phyloP scores from a whole-genome alignment of 2,888 invertebrate species.

The Tenthredo distinguenda region DNA sequence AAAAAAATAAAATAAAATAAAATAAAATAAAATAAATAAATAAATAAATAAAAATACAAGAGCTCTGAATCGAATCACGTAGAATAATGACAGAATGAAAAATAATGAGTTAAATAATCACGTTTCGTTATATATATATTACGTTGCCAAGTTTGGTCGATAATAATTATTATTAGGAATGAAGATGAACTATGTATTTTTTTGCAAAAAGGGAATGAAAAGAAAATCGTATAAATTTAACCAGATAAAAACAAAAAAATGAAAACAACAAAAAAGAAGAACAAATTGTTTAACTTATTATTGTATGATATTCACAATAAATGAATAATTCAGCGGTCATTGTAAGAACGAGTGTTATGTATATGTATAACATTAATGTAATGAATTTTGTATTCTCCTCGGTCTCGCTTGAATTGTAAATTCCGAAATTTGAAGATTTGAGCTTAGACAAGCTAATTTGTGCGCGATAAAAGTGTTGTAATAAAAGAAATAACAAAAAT shows the following conservation, averaged over 20 bases:
- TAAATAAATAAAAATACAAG: not conserved
- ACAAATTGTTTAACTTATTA: conserved; percentile 68
- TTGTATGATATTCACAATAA: conserved; percentile 69
- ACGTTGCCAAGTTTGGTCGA: conserved; percentile 48
- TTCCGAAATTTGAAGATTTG: not conserved
- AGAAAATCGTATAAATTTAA: not conserved
- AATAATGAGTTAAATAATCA: conserved; percentile 44
- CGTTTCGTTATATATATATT: conserved; percentile 43
- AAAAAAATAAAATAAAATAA: not conserved
- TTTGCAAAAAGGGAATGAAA: conserved; percentile 53
- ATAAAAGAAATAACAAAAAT: not conserved
- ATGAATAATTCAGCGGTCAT: conserved; percentile 62
- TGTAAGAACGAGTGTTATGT: conserved; percentile 50
- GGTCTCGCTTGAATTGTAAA: conserved; percentile 20
- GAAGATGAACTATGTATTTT: conserved; percentile 47
- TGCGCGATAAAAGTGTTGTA: conserved; percentile 1
- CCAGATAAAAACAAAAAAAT: conserved; percentile 56
- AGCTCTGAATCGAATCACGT: conserved; percentile 37
- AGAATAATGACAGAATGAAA: conserved; percentile 13
- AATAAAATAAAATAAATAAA: not conserved
- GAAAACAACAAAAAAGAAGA: conserved; percentile 46
- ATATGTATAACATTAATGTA: conserved; percentile 54
- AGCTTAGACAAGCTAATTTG: not conserved
- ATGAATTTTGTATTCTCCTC: conserved; percentile 53
- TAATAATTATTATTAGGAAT: conserved; percentile 49